phyloP scores from a whole-genome alignment of 2,113 vertebrate species.

The Xenus cinereus region DNA sequence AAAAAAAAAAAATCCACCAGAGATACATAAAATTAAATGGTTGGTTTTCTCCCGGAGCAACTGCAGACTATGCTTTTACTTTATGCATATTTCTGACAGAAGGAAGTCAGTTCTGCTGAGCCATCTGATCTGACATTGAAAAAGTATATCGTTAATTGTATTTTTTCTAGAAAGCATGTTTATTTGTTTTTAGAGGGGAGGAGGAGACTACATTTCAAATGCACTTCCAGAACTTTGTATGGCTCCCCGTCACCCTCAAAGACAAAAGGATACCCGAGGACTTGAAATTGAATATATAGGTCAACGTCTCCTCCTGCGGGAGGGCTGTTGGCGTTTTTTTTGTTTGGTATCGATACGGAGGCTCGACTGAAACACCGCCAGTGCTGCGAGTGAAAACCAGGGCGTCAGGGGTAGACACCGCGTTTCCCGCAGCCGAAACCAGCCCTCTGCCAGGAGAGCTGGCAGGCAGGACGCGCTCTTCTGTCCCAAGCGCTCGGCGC shows the following conservation, averaged over 20 bases:
- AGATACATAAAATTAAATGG: not conserved
- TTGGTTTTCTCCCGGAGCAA: not conserved
- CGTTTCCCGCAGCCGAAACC: not conserved
- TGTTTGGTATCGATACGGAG: not conserved
- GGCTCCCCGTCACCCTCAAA: not conserved
- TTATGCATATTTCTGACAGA: not conserved
- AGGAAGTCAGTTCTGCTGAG: not conserved
- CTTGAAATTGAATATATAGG: not conserved
- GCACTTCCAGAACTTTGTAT: not conserved
- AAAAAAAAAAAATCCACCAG: not conserved
- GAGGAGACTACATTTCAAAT: not conserved
- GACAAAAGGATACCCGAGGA: not conserved
- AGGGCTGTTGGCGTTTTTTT: not conserved
- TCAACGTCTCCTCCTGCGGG: not conserved
- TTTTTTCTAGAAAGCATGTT: not conserved
- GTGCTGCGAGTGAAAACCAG: not conserved
- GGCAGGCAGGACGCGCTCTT: rapidly evolving
- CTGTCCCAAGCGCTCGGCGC: rapidly evolving
- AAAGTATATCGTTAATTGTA: not conserved
- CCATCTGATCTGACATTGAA: not conserved
- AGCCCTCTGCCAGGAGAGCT: not conserved
- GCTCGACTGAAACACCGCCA: not conserved
- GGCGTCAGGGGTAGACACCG: rapidly evolving
- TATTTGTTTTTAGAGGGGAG: not conserved
- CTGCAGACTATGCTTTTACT: not conserved